Percentiles rank a stretch among this genome's conserved stretches.
phyloP scores from a whole-genome alignment of 30 jellyfish, hydroid and myxozoan species.

The Cassiopea xamachana region DNA sequence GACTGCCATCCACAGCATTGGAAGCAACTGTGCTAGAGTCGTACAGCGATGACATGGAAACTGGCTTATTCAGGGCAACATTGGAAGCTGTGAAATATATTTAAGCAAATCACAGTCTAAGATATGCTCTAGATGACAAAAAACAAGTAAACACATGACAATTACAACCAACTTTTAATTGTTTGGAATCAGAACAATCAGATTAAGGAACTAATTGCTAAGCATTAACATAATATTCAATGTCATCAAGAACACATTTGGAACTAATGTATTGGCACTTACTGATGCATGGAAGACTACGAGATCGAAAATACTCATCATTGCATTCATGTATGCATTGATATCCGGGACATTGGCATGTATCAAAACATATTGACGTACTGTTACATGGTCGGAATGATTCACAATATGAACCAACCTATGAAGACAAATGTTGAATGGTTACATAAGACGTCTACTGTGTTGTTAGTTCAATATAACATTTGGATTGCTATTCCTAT shows the following conservation, averaged over 20 bases:
- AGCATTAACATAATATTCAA: neutral
- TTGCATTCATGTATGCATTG: neutral
- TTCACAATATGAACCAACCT: slow-evolving; percentile 37
- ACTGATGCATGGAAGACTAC: neutral
- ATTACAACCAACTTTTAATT: neutral
- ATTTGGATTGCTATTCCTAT: neutral
- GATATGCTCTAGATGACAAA: neutral
- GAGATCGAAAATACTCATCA: neutral
- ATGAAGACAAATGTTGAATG: neutral
- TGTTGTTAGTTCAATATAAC: too few species aligned
- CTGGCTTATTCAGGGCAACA: slow-evolving; percentile 2
- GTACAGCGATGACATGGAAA: neutral
- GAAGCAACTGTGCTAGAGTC: neutral
- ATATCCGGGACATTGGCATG: slow-evolving; percentile 32
- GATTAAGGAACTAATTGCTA: neutral
- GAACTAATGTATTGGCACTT: too few species aligned
- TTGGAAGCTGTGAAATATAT: neutral
- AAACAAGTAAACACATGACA: neutral
- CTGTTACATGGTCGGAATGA: slow-evolving; percentile 1
- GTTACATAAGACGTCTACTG: too few species aligned
- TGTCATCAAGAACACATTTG: too few species aligned
- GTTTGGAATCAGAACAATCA: neutral
- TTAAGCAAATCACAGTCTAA: neutral
- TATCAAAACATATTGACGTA: neutral
- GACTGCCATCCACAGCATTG: slow-evolving; percentile 26